Conservation (phyloP, 1,140 invertebrate genomes). For the Neotoxoptera formosana region DNA sequence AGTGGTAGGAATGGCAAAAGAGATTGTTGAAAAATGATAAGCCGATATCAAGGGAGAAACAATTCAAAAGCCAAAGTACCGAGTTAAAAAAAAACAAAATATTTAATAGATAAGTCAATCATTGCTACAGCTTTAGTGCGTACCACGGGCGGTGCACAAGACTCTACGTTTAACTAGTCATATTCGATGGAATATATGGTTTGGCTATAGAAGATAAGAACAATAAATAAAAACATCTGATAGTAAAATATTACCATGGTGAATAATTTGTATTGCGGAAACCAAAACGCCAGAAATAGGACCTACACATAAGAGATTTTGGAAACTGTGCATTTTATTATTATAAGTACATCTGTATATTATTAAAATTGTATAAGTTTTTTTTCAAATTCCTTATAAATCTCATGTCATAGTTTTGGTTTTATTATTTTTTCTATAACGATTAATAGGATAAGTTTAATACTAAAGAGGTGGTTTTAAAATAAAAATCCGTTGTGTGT, state of each 20-base stretch:
- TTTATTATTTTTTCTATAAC: no score
- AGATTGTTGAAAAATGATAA: conserved; percentile 35
- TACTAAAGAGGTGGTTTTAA: no score
- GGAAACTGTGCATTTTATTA: neutral
- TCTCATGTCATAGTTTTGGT: neutral
- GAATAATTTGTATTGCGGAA: neutral
- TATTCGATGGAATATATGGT: neutral
- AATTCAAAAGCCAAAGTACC: neutral
- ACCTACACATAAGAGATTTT: neutral
- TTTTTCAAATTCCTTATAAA: neutral
- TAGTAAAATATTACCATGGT: neutral
- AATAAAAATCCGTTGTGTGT: no score
- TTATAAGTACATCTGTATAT: neutral
- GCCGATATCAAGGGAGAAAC: conserved; percentile 8
- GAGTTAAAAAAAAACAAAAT: neutral
- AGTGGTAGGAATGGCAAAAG: conserved; percentile 1
- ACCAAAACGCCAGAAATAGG: neutral
- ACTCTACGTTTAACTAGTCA: neutral
- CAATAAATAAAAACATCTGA: neutral
- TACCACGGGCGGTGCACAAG: neutral
- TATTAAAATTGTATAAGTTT: neutral
- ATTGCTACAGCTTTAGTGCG: neutral
- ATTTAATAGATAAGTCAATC: neutral
- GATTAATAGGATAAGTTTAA: no score
- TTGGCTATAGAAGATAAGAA: neutral